Base-by-base conservation (phyloP, 1,140 invertebrate genomes). In the Drosophila obscura region DNA sequence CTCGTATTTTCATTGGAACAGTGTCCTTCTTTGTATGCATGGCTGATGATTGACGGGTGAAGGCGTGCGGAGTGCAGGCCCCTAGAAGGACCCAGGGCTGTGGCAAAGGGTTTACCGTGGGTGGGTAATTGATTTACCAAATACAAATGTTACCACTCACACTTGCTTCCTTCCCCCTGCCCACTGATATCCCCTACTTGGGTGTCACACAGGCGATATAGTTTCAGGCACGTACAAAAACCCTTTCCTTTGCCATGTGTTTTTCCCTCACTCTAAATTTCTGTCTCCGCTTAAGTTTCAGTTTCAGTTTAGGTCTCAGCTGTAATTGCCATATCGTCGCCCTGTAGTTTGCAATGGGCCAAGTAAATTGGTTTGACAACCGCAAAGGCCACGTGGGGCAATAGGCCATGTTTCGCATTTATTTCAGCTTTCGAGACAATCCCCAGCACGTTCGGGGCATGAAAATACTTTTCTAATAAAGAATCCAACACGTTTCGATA, bases 341-440 rank as follows among this genome's bases (percentile, higher is more conserved):
- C 35, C 43, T 31, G 35, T 57, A 64, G 59, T 48, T 58, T 43
- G 43, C 45, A 56, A 24, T 48, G 71, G 44, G 15, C 51, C 35
- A 57, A 48, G 68, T 79, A 80, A 80, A 80, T 82, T 80, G 78
- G 78, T 82, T 73, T 80, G 78, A 74, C 52, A 74, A 65, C 72
- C 61, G 59, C 61, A 65, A 57, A 35, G 59, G 60, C 51, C 41
- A 43, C 49, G 66, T 44, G 19, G 51, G 52, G 7, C 49, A 35
- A 56, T 69, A 69, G 66, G 64, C 66, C 44, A 31, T 9, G 22
- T 58, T 64, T 46, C 43, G 8, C 22, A 13, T 28, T 2, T 51
- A 35, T 46, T 55, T 43, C 9, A 7, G n/a, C 6, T 52, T 11
- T 11, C 24, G 35, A 43, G 72, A 60, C 53, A 68, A 66, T 73